A percentile compares a stretch with the other conserved stretches of the same genome.
Conservation (phyloP, 1,140 invertebrate species). For the Drosophila orena region DNA sequence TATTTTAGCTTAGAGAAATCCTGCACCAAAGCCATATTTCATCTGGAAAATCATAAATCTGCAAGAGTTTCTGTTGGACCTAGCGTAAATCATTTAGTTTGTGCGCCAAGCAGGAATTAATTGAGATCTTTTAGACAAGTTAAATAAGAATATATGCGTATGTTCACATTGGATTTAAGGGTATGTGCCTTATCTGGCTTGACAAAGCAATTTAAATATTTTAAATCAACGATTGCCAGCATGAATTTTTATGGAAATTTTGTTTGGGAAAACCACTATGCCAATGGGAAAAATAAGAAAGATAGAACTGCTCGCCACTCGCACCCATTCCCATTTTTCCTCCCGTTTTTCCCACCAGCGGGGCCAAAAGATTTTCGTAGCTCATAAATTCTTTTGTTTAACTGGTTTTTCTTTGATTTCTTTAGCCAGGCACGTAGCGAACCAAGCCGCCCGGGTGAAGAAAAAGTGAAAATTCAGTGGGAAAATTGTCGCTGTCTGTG, state of each 20-base stretch:
- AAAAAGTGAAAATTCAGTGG: conserved; percentile 78
- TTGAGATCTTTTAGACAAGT: conserved; percentile 40
- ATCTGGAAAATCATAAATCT: conserved; percentile 35
- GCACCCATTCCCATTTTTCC: background rate
- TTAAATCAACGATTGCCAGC: conserved; percentile 52
- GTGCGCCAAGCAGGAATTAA: conserved; percentile 41
- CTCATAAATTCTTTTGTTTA: conserved; percentile 75
- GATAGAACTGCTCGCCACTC: conserved; percentile 35
- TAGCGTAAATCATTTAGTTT: conserved; percentile 41
- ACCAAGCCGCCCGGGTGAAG: conserved; percentile 44
- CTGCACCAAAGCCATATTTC: conserved; percentile 15
- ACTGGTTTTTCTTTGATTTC: conserved; percentile 66
- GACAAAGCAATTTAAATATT: conserved; percentile 55
- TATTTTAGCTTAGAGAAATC: conserved; percentile 5
- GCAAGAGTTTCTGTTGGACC: conserved; percentile 7
- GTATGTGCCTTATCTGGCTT: conserved; percentile 33
- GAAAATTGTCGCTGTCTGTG: conserved; percentile 77
- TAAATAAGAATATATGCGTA: conserved; percentile 20
- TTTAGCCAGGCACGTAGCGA: conserved; percentile 35
- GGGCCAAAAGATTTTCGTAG: conserved; percentile 69
- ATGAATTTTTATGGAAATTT: conserved; percentile 71
- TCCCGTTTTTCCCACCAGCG: conserved; percentile 5
- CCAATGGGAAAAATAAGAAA: conserved; percentile 70
- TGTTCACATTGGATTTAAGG: conserved; percentile 10
- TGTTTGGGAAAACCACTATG: conserved; percentile 59